A percentile compares a stretch with the other conserved stretches of the same genome.
phyloP scores from a whole-genome alignment of 2,888 invertebrate species.

The Volucella inanis region DNA sequence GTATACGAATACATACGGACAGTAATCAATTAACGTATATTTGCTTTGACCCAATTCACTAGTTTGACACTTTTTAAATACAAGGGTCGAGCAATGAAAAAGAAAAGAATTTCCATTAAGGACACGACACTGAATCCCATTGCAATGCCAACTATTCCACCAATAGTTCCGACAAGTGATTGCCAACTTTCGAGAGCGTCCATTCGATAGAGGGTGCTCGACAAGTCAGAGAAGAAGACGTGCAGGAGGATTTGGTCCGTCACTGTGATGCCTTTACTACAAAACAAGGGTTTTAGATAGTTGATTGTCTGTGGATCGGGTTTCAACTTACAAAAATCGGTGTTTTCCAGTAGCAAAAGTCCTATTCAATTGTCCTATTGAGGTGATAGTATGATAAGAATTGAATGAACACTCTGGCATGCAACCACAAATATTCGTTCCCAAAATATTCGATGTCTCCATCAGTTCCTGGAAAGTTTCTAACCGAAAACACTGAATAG shows the following conservation, averaged over 20 bases:
- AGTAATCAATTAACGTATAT: constrained; percentile 46
- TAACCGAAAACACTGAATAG: constrained; percentile 26
- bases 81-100: constrained; percentile 79
- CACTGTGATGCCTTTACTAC: constrained; percentile 75
- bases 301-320: no score
- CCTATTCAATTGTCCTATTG: constrained; percentile 83
- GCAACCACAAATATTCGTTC: constrained; percentile 77
- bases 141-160: constrained; percentile 88
- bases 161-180: constrained; percentile 87
- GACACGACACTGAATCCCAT: constrained; percentile 89
- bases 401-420: constrained; percentile 85
- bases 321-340: constrained; percentile 84
- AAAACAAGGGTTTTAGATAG: neutral
- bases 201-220: constrained; percentile 86
- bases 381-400: constrained; percentile 85
- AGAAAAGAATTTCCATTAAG: constrained; percentile 85
- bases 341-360: constrained; percentile 82
- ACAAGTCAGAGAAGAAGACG: constrained; percentile 87
- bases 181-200: constrained; percentile 88
- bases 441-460: constrained; percentile 29
- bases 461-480: constrained; percentile 67
- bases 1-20: constrained; percentile 5
- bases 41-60: constrained; percentile 39
- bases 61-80: constrained; percentile 73
- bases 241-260: constrained; percentile 86